Base-by-base conservation (phyloP, 2,888 invertebrate genomes). In the Apeira syringaria region DNA sequence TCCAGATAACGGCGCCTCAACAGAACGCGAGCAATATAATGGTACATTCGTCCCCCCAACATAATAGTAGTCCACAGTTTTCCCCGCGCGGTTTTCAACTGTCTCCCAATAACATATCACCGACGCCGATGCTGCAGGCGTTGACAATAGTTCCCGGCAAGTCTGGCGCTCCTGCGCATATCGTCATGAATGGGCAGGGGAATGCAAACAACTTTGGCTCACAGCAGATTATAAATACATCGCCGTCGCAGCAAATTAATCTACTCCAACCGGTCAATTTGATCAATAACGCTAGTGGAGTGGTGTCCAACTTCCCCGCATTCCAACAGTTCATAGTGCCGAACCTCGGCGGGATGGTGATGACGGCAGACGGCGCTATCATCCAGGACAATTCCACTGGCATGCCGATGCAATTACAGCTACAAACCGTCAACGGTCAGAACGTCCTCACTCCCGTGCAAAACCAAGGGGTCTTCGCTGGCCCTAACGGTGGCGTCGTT, bases 321-420 rank as follows among this genome's bases (percentile, higher is more conserved):
- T 94, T 95, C 58, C 96, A 96, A 69, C 96, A 96, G 67, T 94
- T 96, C 60, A 93, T 96, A 36, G 94, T 96, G 40, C 96, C 96
- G 6, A 95, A 96, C 55, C 81, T 95, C 1, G 92, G 95, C 7
- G 94, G 96, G 0, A 94, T 96, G 93, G 94, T 97, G 0, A 95
- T 96, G 94, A 94, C 95, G 5, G 93, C 95, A 0, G 94, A 94
- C 63, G 94, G 94, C 15, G 93, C 96, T 0, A 90, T 96, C 29
- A 91, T 96, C 28, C 94, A 94, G 69, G 94, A 95, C 53, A 91
- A 93, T 10, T 90, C 92, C 0, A 92, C 93, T 24, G 89, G 89
- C 15, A 91, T 94, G 59, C 94, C 94, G 0, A 92, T 94, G 92
- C 94, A 94, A 57, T 66, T 94, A 7, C 96, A 96, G 66, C 90